Evolutionary conservation across 2,888 invertebrate species (phyloP), one percentile per base, ranked within the genome.

Genomic region (Nebria brevicollis): DNA sequence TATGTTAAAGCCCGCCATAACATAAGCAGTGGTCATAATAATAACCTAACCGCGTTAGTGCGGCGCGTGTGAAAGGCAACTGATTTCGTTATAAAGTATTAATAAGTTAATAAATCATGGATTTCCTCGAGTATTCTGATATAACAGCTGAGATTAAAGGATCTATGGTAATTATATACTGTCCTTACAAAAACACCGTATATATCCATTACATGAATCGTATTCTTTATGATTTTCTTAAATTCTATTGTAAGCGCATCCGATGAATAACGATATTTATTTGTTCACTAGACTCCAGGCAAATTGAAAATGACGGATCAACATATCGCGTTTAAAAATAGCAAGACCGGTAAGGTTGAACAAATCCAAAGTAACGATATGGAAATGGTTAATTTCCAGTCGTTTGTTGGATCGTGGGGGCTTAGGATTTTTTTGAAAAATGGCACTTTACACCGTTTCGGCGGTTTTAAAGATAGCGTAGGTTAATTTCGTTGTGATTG

Each of bases 301-400:
- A 93, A 96, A 82, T 89, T 99, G 64, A 98, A 98, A 89, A 92
- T 99, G 89, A 96, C 97, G 0, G 97, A 97, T 84, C 95, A 96
- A 86, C 94, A 93, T 85, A 94, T 99, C 64, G 92, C 96, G 74
- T 99, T 98, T 88, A 98, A 98, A 89, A 98, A 98, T 89, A 95
- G 93, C 84, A 98, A 97, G 90, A 99, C 98, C 0, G 99, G 99
- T 1, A 98, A 98, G 90, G 96, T 98, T 0, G 98, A 98, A 87
- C 96, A 97, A 87, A 94, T 98, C 83, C 91, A 93, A 64, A 92
- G 94, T 0, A 90, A 92, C 74, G 98, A 99, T 84, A 95, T 99
- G 86, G 97, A 98, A 77, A 90, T 95, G 81, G 96, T 97, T 0
- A 96, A 96, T 88, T 98, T 98, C 91, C 95, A 98, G 88, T 95